These are phyloP conservation scores for Phalera bucephala DNA, from an alignment of 2,888 invertebrate genomes.

Conservation along the genomic window DNA sequence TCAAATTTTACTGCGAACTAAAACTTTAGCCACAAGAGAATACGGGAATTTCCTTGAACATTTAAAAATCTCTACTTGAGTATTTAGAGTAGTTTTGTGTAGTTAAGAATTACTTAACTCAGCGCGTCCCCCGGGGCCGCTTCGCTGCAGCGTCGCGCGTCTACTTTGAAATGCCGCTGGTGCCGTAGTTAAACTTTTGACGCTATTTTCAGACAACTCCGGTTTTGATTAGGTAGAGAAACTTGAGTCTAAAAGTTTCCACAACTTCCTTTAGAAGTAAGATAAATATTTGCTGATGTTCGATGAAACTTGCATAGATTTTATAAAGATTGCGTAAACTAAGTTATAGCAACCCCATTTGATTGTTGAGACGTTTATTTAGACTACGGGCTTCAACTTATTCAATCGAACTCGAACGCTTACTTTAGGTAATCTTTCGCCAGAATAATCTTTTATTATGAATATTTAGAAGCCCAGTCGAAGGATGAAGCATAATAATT, in stretches of 20 bases:
- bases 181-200: constrained; percentile 56
- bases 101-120: constrained; percentile 33
- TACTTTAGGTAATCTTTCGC: neutral
- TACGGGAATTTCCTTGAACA: constrained; percentile 23
- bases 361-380: constrained; percentile 1
- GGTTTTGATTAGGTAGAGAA: constrained; percentile 65
- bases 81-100: constrained; percentile 29
- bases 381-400: neutral
- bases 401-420: neutral
- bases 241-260: constrained; percentile 42
- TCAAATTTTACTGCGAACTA: constrained; percentile 19
- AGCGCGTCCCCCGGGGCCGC: constrained; percentile 37
- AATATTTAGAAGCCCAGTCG: too few relatives aligned
- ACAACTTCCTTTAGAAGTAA: constrained; percentile 35
- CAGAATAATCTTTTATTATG: too few relatives aligned
- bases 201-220: constrained; percentile 67
- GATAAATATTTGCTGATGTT: constrained; percentile 31
- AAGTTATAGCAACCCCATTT: constrained; percentile 4
- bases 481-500: too few relatives aligned
- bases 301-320: neutral
- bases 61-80: constrained; percentile 21
- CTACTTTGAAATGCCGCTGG: constrained; percentile 40
- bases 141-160: constrained; percentile 34
- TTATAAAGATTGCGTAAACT: neutral
- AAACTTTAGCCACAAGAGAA: constrained; percentile 12